Conservation (phyloP, 2,888 invertebrate genomes). For the Drosophila mimica region DNA sequence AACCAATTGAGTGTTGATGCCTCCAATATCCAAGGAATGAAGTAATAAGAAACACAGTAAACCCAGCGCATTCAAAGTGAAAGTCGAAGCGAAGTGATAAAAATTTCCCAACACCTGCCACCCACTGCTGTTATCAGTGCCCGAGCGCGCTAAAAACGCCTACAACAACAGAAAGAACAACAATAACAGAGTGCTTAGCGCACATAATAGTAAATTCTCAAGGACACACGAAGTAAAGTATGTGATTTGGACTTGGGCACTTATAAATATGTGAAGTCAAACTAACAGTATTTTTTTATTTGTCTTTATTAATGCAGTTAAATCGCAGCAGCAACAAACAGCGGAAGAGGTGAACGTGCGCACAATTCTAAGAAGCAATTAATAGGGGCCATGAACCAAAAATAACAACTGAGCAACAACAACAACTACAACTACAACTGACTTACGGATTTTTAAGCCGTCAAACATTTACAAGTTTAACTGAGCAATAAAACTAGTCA, state of each 20-base stretch:
- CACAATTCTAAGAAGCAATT: slow-evolving; percentile 60
- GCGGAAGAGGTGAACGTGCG: slow-evolving; percentile 62
- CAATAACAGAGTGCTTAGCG: slow-evolving; percentile 31
- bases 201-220: slow-evolving; percentile 48
- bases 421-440: slow-evolving; percentile 15
- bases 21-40: neutral
- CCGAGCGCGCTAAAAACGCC: slow-evolving; percentile 65
- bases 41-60: neutral
- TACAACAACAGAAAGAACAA: slow-evolving; percentile 38
- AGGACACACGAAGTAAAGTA: slow-evolving; percentile 54
- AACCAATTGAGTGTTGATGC: slow-evolving; percentile 8
- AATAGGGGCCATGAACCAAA: slow-evolving; percentile 67
- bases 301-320: slow-evolving; percentile 38
- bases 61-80: slow-evolving; percentile 20
- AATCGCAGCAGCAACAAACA: slow-evolving; percentile 13
- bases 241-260: slow-evolving; percentile 35
- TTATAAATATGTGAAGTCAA: slow-evolving; percentile 40
- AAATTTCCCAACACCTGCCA: slow-evolving; percentile 34
- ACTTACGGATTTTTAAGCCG: slow-evolving; percentile 34
- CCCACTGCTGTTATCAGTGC: slow-evolving; percentile 69
- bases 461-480: slow-evolving; percentile 31
- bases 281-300: slow-evolving; percentile 24
- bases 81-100: slow-evolving; percentile 38
- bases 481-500: slow-evolving; percentile 72
- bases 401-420: slow-evolving; percentile 35